Evolutionary conservation across 2,797 vertebrate genomes (phyloP).

Genomic region (Lophius americanus): DNA sequence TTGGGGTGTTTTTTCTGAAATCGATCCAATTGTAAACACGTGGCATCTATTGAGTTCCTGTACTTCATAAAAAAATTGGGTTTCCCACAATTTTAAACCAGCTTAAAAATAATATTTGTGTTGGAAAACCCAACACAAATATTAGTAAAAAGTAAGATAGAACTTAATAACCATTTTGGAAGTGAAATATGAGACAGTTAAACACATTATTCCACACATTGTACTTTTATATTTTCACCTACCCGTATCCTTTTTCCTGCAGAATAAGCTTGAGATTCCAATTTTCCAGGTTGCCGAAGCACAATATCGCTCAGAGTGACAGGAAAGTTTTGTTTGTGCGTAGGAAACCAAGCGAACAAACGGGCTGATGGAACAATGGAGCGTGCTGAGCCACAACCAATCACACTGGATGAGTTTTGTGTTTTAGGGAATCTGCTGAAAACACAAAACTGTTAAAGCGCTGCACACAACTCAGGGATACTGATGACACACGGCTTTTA

Average conservation of each 20-base stretch:
- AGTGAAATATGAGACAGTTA: not conserved
- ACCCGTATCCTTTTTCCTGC: slow-evolving; percentile 68
- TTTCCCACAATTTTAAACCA: not conserved
- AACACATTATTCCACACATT: not conserved
- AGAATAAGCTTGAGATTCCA: slow-evolving; percentile 48
- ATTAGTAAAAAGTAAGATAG: too few species aligned
- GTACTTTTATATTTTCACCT: slow-evolving; percentile 40
- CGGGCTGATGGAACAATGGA: slow-evolving; percentile 74
- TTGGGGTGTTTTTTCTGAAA: not conserved
- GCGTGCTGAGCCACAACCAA: slow-evolving; percentile 74
- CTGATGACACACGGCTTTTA: slow-evolving; percentile 83
- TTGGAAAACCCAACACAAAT: too few species aligned
- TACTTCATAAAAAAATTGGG: not conserved
- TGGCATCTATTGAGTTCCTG: not conserved
- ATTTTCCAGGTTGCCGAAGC: slow-evolving; percentile 70
- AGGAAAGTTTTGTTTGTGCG: slow-evolving; percentile 81
- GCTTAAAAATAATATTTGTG: not conserved
- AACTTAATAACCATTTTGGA: not conserved
- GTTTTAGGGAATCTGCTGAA: slow-evolving; percentile 88
- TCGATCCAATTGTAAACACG: not conserved
- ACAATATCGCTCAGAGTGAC: slow-evolving; percentile 72
- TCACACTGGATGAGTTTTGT: slow-evolving; percentile 78
- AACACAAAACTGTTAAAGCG: slow-evolving; percentile 83
- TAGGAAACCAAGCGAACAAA: slow-evolving; percentile 76
- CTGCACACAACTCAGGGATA: slow-evolving; percentile 71